Conservation (phyloP, 2,888 invertebrate genomes). For the Drosophila atripex region DNA sequence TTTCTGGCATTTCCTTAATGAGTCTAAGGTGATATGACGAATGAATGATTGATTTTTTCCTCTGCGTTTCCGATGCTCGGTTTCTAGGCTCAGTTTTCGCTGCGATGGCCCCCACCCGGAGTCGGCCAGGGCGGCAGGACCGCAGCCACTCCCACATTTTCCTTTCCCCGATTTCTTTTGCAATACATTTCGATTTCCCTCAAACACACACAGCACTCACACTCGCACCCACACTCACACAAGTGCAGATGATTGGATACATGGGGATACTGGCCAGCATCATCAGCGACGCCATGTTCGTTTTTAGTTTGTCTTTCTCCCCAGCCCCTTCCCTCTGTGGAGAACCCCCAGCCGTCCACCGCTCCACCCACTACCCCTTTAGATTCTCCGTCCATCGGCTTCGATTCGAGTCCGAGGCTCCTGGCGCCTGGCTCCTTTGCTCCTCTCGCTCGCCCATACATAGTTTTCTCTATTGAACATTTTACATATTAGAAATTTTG, state of each 20-base stretch:
- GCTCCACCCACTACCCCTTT: background rate
- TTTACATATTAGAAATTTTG: slow-evolving; percentile 80
- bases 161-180: slow-evolving; percentile 72
- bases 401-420: slow-evolving; percentile 38
- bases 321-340: slow-evolving; percentile 7
- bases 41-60: slow-evolving; percentile 77
- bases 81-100: slow-evolving; percentile 30
- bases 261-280: slow-evolving; percentile 37
- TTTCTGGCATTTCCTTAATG: slow-evolving; percentile 62
- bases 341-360: slow-evolving; percentile 1
- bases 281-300: slow-evolving; percentile 58
- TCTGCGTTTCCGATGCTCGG: slow-evolving; percentile 22
- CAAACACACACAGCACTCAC: slow-evolving; percentile 19
- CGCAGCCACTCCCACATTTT: slow-evolving; percentile 19
- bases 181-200: slow-evolving; percentile 64
- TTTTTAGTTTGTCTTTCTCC: slow-evolving; percentile 66
- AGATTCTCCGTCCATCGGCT: slow-evolving; percentile 3
- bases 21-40: slow-evolving; percentile 77
- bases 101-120: background rate
- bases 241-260: slow-evolving; percentile 28
- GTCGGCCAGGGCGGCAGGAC: background rate
- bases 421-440: slow-evolving; percentile 27
- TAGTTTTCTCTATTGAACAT: slow-evolving; percentile 80
- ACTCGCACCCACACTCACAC: slow-evolving; percentile 17
- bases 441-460: slow-evolving; percentile 59